These are phyloP conservation scores for Spodoptera litura DNA, from an alignment of 1,140 invertebrate species.

Conservation along the genomic window DNA sequence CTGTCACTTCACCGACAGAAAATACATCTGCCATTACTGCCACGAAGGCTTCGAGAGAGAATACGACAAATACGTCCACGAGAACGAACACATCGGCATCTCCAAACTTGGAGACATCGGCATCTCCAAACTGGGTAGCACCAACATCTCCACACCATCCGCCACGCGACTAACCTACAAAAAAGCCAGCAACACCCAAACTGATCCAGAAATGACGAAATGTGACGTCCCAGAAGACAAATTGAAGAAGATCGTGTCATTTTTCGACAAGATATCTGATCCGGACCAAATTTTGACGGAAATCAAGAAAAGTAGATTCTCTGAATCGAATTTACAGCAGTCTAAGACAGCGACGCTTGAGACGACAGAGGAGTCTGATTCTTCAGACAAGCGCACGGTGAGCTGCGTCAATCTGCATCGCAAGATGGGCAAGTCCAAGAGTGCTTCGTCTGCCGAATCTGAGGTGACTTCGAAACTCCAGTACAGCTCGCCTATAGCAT, in stretches of 20 bases:
- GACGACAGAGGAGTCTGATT: slow-evolving; percentile 46
- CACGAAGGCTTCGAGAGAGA: slow-evolving; percentile 75
- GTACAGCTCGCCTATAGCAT: slow-evolving; percentile 52
- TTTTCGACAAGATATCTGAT: slow-evolving; percentile 75
- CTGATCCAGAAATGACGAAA: slow-evolving; percentile 66
- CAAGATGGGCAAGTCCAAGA: slow-evolving; percentile 40
- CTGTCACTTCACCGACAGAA: slow-evolving; percentile 73
- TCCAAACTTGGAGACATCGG: slow-evolving; percentile 56
- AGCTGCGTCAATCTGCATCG: slow-evolving; percentile 56
- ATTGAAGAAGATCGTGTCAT: slow-evolving; percentile 77
- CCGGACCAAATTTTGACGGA: slow-evolving; percentile 65
- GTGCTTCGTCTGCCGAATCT: slow-evolving; percentile 54
- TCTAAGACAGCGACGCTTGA: slow-evolving; percentile 55
- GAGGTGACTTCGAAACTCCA: slow-evolving; percentile 54
- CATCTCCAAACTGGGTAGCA: slow-evolving; percentile 44
- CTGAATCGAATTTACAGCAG: slow-evolving; percentile 57
- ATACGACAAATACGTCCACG: slow-evolving; percentile 67
- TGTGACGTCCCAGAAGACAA: slow-evolving; percentile 72
- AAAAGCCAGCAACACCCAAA: slow-evolving; percentile 70
- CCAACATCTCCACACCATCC: slow-evolving; percentile 38
- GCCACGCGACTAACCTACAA: slow-evolving; percentile 55
- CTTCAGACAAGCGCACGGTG: slow-evolving; percentile 56
- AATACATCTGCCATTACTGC: slow-evolving; percentile 75
- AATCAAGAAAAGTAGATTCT: slow-evolving; percentile 65
- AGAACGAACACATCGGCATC: slow-evolving; percentile 79